A percentile compares a stretch with the other conserved stretches of the same genome.
Evolutionary conservation across 1,140 invertebrate species (phyloP).

Genomic region (Drosophila biarmipes): DNA sequence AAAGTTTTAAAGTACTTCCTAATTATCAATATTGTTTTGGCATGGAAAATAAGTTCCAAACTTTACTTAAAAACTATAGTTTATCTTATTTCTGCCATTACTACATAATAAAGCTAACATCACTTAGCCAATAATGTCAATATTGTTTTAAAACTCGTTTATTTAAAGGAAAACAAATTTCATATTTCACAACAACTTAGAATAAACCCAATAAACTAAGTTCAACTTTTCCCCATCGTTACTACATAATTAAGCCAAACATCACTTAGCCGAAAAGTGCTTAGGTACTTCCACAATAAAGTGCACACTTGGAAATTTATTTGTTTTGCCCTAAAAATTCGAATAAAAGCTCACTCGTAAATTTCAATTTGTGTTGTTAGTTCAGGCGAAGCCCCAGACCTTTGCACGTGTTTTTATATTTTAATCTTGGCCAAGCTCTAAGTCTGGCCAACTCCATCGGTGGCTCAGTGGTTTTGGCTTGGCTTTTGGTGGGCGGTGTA

Average conservation of each 20-base stretch:
- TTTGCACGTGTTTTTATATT: slow-evolving; percentile 10
- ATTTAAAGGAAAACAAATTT: not conserved
- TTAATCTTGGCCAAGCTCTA: slow-evolving; percentile 26
- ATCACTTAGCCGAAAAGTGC: slow-evolving; percentile 9
- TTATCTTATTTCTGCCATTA: no score
- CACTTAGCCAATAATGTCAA: no score
- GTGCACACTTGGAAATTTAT: slow-evolving; percentile 25
- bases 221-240: not conserved
- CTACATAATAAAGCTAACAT: no score
- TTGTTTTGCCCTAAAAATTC: not conserved
- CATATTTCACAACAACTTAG: not conserved
- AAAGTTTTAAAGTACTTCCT: no score
- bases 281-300: slow-evolving; percentile 20
- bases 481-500: slow-evolving; percentile 17
- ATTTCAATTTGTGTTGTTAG: slow-evolving; percentile 25
- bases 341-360: slow-evolving; percentile 32
- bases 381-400: slow-evolving; percentile 8
- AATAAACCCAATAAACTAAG: not conserved
- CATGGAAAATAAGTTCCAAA: no score
- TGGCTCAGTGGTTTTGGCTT: slow-evolving; percentile 9
- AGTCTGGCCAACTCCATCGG: slow-evolving; percentile 17
- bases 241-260: not conserved
- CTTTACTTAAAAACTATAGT: no score
- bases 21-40: no score
- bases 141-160: no score